Evolutionary conservation across 2,113 vertebrate species (phyloP).

Genomic region (Tangachromis dhanisi): DNA sequence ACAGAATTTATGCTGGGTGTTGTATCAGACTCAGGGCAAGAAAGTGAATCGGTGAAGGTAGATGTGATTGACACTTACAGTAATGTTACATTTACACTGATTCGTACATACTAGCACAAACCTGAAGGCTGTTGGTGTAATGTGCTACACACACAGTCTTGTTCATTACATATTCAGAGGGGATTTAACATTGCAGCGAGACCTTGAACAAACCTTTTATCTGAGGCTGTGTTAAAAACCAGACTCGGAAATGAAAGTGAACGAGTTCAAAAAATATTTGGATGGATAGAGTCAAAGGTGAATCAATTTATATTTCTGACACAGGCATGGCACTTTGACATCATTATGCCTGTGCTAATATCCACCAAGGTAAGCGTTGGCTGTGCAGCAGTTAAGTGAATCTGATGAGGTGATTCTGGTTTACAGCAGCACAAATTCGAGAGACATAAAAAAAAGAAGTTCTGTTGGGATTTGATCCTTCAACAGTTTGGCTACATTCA

Average conservation of each 20-base stretch:
- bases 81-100: background rate
- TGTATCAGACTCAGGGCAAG: background rate
- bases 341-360: background rate
- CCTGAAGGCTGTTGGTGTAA: background rate
- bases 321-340: background rate
- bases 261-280: background rate
- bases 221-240: background rate
- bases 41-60: background rate
- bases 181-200: background rate
- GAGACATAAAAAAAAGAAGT: background rate
- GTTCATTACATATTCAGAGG: background rate
- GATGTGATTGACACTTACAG: background rate
- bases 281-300: background rate
- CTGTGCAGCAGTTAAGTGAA: background rate
- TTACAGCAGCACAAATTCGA: background rate
- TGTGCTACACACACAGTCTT: background rate
- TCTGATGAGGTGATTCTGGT: background rate
- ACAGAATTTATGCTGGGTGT: background rate
- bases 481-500: background rate
- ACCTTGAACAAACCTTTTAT: background rate
- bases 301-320: background rate
- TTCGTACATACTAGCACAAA: background rate
- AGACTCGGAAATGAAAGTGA: background rate
- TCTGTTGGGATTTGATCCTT: background rate
- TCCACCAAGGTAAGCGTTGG: background rate